Base-by-base conservation (phyloP, 2,797 vertebrate genomes). In the Gambusia yucatana region DNA sequence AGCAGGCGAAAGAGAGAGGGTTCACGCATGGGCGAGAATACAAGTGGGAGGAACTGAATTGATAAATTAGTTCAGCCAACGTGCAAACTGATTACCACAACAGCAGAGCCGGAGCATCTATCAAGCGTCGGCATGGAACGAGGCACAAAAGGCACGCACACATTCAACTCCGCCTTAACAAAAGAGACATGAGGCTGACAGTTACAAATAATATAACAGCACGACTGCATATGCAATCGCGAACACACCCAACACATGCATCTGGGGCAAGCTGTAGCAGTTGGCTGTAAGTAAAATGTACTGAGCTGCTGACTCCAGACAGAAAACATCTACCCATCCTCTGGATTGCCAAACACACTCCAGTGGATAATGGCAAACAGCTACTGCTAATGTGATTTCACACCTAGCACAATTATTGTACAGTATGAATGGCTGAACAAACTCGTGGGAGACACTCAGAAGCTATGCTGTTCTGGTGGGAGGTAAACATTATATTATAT, bases 21-120 rank as follows among this genome's bases (percentile, higher is more conserved):
- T 92, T 93, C 92, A 95, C 79, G 91, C 93, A 88, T 94, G 93
- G 91, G 81, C 84, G 90, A 91, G 89, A 93, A 92, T 89, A 94
- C 94, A 94, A 95, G 95, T 92, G 93, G 94, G 93, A 94, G 93
- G 93, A 94, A 93, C 92, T 90, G 89, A 94, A 95, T 92, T 94
- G 94, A 95, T 94, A 92, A 95, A 95, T 95, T 94, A 94, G 95
- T 94, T 94, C 94, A 94, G 93, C 93, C 90, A 90, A 94, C 80
- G 89, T 79, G 88, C 93, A 94, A 94, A 94, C 94, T 94, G 93
- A 95, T 95, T 94, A 95, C 91, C 91, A 90, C 92, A 75, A 92
- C 81, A 89, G 88, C 92, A 86, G 87, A 89, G 88, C 91, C 90
- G 86, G 91, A 89, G 91, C 89, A 94, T 91, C 88, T 88, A 83